phyloP scores from a whole-genome alignment of 2,888 invertebrate genomes.

The Morinoia aosen region DNA sequence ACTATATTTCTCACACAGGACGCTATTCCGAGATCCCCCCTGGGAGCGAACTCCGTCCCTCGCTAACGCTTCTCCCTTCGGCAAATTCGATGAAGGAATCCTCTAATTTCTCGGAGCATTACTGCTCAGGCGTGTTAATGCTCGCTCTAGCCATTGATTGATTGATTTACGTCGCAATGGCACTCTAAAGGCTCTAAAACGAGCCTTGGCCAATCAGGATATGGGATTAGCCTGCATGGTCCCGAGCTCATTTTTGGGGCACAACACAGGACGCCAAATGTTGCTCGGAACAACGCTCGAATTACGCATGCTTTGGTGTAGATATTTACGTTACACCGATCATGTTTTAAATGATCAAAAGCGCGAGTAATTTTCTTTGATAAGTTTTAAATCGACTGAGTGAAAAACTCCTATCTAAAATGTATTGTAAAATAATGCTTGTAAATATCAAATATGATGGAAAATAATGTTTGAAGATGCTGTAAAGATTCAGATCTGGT shows the following conservation, averaged over 20 bases:
- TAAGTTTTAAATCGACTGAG: too few species aligned
- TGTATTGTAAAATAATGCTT: too few species aligned
- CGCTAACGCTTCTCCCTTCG: slow-evolving; percentile 28
- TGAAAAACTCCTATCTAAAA: too few species aligned
- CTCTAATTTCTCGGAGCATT: not conserved
- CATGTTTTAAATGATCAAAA: not conserved
- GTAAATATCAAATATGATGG: too few species aligned
- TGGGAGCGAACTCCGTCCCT: not conserved
- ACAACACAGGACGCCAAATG: not conserved
- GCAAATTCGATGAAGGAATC: slow-evolving; percentile 36
- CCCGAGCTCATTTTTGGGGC: slow-evolving; percentile 6
- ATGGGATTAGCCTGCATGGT: slow-evolving; percentile 27
- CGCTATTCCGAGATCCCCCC: not conserved
- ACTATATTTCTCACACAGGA: not conserved
- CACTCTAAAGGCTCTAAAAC: slow-evolving; percentile 15
- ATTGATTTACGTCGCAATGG: slow-evolving; percentile 43
- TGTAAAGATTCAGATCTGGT: not conserved
- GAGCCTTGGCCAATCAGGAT: slow-evolving; percentile 27
- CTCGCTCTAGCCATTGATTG: slow-evolving; percentile 35
- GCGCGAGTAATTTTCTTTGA: too few species aligned
- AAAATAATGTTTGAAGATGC: not conserved
- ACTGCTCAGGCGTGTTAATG: slow-evolving; percentile 32
- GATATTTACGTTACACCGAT: not conserved
- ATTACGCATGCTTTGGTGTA: not conserved
- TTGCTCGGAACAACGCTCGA: not conserved